Percentiles rank a stretch among this genome's conserved stretches.
Evolutionary conservation across 2,797 vertebrate genomes (phyloP).

Genomic region (Peromyscus aztecus): DNA sequence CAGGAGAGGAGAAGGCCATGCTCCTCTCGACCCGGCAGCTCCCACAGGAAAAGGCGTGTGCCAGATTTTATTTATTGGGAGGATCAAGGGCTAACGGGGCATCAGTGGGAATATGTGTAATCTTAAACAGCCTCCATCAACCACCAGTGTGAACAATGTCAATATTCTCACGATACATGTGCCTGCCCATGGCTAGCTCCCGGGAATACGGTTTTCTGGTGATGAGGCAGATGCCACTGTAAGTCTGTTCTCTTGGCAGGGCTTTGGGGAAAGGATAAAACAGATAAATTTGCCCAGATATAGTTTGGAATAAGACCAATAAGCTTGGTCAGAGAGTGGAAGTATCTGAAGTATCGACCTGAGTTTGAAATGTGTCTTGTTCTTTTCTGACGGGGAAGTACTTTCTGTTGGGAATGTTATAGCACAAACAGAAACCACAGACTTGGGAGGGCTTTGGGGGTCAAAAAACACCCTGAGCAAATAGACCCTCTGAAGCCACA

Average conservation of each 20-base stretch:
- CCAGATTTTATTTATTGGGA: background rate
- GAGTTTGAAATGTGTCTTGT: background rate
- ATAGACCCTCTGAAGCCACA: background rate
- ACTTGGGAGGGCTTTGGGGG: background rate
- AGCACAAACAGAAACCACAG: conserved; percentile 14
- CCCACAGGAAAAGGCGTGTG: too few species aligned
- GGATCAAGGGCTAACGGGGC: background rate
- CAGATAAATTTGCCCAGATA: background rate
- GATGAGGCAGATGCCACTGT: background rate
- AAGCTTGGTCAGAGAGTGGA: background rate
- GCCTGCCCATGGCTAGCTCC: background rate
- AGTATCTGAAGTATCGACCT: conserved; percentile 3
- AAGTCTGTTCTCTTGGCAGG: background rate
- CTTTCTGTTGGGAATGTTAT: background rate
- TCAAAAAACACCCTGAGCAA: background rate
- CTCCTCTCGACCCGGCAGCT: too few species aligned
- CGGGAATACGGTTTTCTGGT: background rate
- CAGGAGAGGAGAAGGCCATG: too few species aligned
- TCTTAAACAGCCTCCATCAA: background rate
- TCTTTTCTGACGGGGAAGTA: background rate
- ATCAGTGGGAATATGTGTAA: background rate
- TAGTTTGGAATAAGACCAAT: background rate
- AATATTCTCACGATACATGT: background rate
- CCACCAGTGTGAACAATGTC: background rate
- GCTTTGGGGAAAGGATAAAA: conserved; percentile 22